Conservation (phyloP, 2,888 invertebrate species). For the Lasioglossum oenotherae region DNA sequence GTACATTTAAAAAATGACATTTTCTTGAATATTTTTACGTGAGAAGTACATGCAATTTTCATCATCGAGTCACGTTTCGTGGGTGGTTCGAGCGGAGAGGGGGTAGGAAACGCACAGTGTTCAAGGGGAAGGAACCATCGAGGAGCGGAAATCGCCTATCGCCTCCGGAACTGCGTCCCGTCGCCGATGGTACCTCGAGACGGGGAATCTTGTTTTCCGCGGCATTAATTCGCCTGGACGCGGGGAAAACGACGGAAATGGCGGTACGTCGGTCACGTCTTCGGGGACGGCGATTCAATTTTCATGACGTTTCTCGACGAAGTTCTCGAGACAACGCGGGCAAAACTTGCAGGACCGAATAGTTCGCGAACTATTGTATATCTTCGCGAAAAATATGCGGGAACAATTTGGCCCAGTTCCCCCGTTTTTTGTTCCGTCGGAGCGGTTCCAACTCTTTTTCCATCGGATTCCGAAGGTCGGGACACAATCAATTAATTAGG, state of each 20-base stretch:
- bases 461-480: neutral
- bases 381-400: neutral
- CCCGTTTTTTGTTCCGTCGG: neutral
- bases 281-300: slow-evolving; percentile 64
- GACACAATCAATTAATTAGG: neutral
- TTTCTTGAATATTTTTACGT: too few relatives aligned
- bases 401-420: neutral
- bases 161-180: slow-evolving; percentile 38
- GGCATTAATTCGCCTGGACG: slow-evolving; percentile 70
- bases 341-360: slow-evolving; percentile 12
- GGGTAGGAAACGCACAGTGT: neutral
- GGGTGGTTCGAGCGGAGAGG: neutral
- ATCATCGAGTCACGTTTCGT: neutral
- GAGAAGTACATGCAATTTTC: too few relatives aligned
- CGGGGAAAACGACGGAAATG: slow-evolving; percentile 62
- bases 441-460: neutral
- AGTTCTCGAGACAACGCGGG: slow-evolving; percentile 25
- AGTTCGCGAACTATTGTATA: slow-evolving; percentile 7
- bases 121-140: slow-evolving; percentile 28
- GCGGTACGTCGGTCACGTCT: slow-evolving; percentile 50
- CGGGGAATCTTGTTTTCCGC: slow-evolving; percentile 60
- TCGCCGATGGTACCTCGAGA: slow-evolving; percentile 20
- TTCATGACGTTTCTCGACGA: slow-evolving; percentile 65
- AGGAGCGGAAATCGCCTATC: slow-evolving; percentile 48
- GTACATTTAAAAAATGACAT: neutral